These are phyloP conservation scores for Hydrozoanthus gracilis DNA, from an alignment of 92 coral and sea anemone species.

Conservation along the genomic window DNA sequence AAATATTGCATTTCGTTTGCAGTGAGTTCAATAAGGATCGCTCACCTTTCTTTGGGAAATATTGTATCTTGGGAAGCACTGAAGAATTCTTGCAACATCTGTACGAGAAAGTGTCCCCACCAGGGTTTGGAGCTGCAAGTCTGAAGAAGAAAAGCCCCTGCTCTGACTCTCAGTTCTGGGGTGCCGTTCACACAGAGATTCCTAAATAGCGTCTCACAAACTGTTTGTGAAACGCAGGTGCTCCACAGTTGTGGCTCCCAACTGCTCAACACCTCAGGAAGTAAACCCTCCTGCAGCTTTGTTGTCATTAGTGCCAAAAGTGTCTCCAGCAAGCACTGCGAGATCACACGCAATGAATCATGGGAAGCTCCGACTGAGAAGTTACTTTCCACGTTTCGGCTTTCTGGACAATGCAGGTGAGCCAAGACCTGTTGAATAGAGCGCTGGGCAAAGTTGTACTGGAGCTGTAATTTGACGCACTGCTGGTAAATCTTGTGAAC, in stretches of 20 bases:
- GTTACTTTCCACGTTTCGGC: conserved; percentile 22
- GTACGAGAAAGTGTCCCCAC: conserved; percentile 97
- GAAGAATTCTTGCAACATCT: conserved; percentile 90
- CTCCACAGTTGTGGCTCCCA: conserved; percentile 63
- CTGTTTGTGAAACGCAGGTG: conserved; percentile 64
- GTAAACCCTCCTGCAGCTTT: conserved; percentile 67
- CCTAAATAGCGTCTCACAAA: conserved; percentile 90
- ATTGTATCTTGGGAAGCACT: conserved; percentile 77
- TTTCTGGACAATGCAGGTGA: conserved; percentile 18
- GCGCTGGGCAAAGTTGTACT: conserved; percentile 85
- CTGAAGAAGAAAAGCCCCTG: conserved; percentile 89
- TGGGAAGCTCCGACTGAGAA: conserved; percentile 69
- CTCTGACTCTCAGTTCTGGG: conserved; percentile 83
- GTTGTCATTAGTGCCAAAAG: conserved; percentile 79
- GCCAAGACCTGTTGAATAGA: conserved; percentile 68
- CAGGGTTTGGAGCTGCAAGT: conserved; percentile 85
- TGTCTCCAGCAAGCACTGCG: conserved; percentile 88
- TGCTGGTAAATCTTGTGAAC: conserved; percentile 80
- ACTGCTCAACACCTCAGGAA: conserved; percentile 60
- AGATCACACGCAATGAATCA: conserved; percentile 86
- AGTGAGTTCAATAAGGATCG: too few species aligned
- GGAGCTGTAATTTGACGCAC: conserved; percentile 88
- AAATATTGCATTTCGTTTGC: neutral
- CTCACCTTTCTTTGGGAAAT: conserved; percentile 95
- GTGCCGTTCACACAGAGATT: conserved; percentile 90